Evolutionary conservation across 2,888 invertebrate genomes (phyloP).

Genomic region (Liopterus haemorrhoidalis): DNA sequence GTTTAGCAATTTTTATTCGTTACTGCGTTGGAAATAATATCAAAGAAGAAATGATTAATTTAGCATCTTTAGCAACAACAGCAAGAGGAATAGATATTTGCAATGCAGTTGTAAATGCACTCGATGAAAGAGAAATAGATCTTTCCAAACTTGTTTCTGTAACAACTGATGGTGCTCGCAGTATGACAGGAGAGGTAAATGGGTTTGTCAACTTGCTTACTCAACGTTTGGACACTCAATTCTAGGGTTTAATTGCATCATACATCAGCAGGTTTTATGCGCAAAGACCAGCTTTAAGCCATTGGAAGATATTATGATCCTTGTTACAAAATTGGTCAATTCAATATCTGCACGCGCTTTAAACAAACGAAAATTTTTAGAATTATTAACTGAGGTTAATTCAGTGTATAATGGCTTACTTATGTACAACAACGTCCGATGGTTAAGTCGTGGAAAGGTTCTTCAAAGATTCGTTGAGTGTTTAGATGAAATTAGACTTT

Average conservation of each 20-base stretch:
- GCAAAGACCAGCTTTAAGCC: conserved; percentile 32
- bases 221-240: conserved; percentile 30
- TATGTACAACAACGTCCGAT: conserved; percentile 34
- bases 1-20: conserved; percentile 29
- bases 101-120: conserved; percentile 25
- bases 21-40: conserved; percentile 23
- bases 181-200: conserved; percentile 19
- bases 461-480: conserved; percentile 35
- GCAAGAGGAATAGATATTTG: conserved; percentile 22
- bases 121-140: conserved; percentile 26
- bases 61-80: conserved; percentile 26
- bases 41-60: conserved; percentile 25
- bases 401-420: conserved; percentile 35
- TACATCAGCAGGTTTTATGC: conserved; percentile 33
- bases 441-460: conserved; percentile 35
- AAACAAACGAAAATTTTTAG: conserved; percentile 35
- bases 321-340: conserved; percentile 30
- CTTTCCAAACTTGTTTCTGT: conserved; percentile 23
- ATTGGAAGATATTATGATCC: conserved; percentile 32
- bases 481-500: conserved; percentile 26
- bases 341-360: conserved; percentile 32
- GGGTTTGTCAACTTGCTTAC: conserved; percentile 28
- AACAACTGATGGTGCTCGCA: conserved; percentile 27
- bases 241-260: conserved; percentile 35
- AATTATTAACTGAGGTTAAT: conserved; percentile 35